These are phyloP conservation scores for Coccyzus lansbergi DNA, from an alignment of 2,797 vertebrate genomes.

Conservation along the genomic window DNA sequence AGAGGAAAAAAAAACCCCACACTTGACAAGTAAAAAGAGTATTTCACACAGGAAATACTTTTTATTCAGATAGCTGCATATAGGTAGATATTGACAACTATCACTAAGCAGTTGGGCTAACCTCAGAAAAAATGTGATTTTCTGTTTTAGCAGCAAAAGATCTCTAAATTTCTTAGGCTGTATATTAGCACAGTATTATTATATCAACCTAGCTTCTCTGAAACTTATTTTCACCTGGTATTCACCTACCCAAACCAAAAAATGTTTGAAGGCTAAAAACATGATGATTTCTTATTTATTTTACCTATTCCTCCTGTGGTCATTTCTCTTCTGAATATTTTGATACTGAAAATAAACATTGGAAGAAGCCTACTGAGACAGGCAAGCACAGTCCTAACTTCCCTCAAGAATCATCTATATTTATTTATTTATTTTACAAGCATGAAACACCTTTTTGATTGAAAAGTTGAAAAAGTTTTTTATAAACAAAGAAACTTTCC, in stretches of 20 bases:
- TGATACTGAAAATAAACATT: neutral
- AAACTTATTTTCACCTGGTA: neutral
- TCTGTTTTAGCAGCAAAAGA: neutral
- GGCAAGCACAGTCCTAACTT: neutral
- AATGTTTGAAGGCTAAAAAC: neutral
- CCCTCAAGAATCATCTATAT: neutral
- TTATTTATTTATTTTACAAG: neutral
- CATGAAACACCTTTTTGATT: neutral
- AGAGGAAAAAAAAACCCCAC: neutral
- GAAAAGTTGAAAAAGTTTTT: neutral
- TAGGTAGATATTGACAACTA: neutral
- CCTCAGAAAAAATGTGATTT: neutral
- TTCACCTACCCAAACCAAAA: neutral
- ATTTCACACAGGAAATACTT: neutral
- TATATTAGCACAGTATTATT: neutral
- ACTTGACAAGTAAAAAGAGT: neutral
- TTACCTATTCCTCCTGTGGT: neutral
- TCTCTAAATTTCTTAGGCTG: neutral
- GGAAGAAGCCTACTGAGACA: neutral
- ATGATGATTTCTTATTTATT: neutral
- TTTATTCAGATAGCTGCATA: neutral
- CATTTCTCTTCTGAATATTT: neutral
- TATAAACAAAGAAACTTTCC: neutral
- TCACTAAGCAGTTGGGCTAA: neutral
- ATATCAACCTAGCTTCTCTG: neutral